Base-by-base conservation (phyloP, 2,888 invertebrate genomes). In the Eustalomyia histrio region DNA sequence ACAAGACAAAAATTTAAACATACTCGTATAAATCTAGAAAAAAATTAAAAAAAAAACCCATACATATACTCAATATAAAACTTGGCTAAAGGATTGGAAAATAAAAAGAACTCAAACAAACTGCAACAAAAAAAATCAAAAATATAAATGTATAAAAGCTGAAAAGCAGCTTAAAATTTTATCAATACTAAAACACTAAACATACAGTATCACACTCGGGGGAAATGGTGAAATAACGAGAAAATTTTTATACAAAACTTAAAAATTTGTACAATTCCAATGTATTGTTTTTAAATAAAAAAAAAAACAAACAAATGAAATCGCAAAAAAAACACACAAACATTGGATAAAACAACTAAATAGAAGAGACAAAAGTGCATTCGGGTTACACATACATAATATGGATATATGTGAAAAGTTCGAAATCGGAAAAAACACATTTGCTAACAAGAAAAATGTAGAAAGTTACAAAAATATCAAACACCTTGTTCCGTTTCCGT, bases 401-500 rank as follows among this genome's bases (percentile, higher is more conserved):
- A n/a, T 9, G 43, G 35, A 24, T 50, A 17, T 61, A 2, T 39
- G 29, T 3, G 24, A 21, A 55, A 14, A 14, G 14, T 24, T 14
- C 61, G 63, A 61, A 12, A 21, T 3, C 58, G 18, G n/a, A 39
- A 35, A 4, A 29, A 29, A 29, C 29, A 29, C 29, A 29, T 29
- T 29, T 29, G 29, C 29, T 29, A 29, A 73, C 43, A 55, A 67
- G 35, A 52, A 4, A 80, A 68, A 74, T 69, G 58, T 64, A 57
- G 39, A 74, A 65, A 78, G 81, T 81, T 74, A 78, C 74, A 81
- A 81, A 81, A 78, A 74, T 78, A 75, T 74, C 81, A 81, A 81
- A 81, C 81, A 81, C 78, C 78, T 81, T 81, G 47, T 78, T 78
- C 78, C 81, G 81, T 78, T 81, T 74, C 74, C 78, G 78, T 67